phyloP scores from a whole-genome alignment of 2,888 invertebrate genomes.

The Monoplex corrugatus region DNA sequence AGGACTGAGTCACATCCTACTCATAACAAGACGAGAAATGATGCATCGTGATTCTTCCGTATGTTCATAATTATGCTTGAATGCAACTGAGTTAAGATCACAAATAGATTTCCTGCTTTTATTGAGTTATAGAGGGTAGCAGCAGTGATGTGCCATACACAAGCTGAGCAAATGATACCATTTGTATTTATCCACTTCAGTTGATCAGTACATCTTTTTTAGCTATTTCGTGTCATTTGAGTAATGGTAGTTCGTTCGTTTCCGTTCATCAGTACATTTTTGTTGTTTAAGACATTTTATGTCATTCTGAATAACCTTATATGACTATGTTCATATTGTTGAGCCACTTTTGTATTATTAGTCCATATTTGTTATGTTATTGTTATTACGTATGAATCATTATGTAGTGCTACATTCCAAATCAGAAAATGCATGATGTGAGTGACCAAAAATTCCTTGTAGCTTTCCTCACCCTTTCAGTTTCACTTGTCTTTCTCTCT shows the following conservation, averaged over 20 bases:
- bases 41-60: not conserved
- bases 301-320: not conserved
- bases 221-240: too few relatives aligned
- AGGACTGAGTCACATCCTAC: not conserved
- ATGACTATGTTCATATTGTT: not conserved
- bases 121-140: not conserved
- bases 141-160: conserved; percentile 41
- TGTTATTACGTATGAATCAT: not conserved
- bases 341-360: not conserved
- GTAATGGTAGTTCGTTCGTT: not conserved
- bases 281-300: not conserved
- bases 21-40: conserved; percentile 24
- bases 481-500: not conserved
- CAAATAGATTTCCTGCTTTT: not conserved
- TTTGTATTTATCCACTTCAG: not conserved
- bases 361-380: not conserved
- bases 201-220: not conserved
- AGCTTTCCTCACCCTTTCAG: not conserved
- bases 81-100: conserved; percentile 1
- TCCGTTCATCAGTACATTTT: not conserved
- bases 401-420: conserved; percentile 6
- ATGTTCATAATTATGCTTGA: not conserved
- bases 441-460: not conserved
- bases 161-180: not conserved
- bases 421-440: not conserved